Percentiles rank a stretch among this genome's conserved stretches.
These are phyloP conservation scores for Lonchura striata DNA, from an alignment of 2,113 vertebrate genomes.

Conservation along the genomic window DNA sequence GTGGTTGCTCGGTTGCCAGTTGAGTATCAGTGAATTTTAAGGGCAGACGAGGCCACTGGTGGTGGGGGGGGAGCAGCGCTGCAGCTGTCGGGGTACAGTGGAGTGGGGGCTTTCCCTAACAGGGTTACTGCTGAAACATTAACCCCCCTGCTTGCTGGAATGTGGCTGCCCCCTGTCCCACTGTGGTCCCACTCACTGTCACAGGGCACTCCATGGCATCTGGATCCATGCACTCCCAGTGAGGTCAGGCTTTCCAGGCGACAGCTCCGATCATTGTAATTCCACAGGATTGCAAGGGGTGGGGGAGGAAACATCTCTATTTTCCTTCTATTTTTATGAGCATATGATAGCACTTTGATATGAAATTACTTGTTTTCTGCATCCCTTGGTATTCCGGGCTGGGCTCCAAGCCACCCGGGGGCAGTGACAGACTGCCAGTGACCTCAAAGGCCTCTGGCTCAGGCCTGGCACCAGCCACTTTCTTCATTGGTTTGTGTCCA, in stretches of 20 bases:
- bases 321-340: constrained; percentile 43
- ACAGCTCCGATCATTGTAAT: neutral
- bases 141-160: neutral
- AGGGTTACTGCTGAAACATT: neutral
- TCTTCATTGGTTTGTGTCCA: neutral
- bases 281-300: neutral
- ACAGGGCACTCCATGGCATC: neutral
- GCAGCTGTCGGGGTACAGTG: neutral
- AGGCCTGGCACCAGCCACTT: neutral
- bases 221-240: accelerated
- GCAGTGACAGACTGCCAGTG: constrained; percentile 4
- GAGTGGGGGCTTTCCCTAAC: neutral
- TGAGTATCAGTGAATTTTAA: neutral
- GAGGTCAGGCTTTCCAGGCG: neutral
- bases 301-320: neutral
- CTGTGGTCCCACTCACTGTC: neutral
- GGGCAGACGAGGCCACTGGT: neutral
- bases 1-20: neutral
- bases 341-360: constrained; percentile 37
- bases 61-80: accelerated
- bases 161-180: neutral
- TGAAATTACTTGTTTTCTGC: constrained; percentile 26
- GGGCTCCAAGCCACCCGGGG: neutral
- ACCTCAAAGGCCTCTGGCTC: neutral
- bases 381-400: neutral